Evolutionary conservation across 1,140 invertebrate genomes (phyloP).

Genomic region (Drosophila burlai): DNA sequence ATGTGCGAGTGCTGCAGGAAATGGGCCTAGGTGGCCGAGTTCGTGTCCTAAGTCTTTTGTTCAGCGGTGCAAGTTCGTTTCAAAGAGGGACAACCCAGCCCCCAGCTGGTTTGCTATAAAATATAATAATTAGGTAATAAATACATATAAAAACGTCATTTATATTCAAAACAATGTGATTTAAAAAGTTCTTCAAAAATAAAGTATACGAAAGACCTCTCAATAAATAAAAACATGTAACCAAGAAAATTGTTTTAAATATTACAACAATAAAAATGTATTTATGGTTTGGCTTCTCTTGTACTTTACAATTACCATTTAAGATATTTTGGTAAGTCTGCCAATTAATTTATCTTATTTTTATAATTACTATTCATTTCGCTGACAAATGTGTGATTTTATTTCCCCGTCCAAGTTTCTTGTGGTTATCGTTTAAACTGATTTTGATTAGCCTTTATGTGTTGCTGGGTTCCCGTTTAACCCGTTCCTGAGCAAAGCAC

Average conservation of each 20-base stretch:
- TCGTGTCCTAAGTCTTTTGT: slow-evolving; percentile 81
- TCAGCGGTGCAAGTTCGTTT: slow-evolving; percentile 26
- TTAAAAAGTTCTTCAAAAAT: background rate
- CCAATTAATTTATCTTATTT: background rate
- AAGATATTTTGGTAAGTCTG: too few relatives aligned
- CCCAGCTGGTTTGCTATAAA: background rate
- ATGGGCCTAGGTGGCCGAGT: slow-evolving; percentile 54
- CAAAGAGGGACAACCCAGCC: background rate
- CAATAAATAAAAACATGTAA: background rate
- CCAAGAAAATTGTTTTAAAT: background rate
- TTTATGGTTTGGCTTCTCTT: background rate
- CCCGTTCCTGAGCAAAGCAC: slow-evolving; percentile 16
- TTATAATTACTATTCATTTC: background rate
- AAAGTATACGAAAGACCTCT: background rate
- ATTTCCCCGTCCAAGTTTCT: slow-evolving; percentile 20
- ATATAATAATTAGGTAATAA: background rate
- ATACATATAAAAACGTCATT: background rate
- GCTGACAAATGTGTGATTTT: slow-evolving; percentile 18
- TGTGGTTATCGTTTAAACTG: slow-evolving; percentile 11
- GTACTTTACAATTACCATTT: background rate
- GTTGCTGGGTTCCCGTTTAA: slow-evolving; percentile 11
- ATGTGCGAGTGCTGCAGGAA: slow-evolving; percentile 58
- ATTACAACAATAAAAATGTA: too few relatives aligned
- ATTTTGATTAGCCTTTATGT: slow-evolving; percentile 24
- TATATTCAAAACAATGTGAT: background rate